Percentiles rank a stretch among this genome's conserved stretches.
phyloP scores from a whole-genome alignment of 2,888 invertebrate genomes.

The Pyrgus malvae region DNA sequence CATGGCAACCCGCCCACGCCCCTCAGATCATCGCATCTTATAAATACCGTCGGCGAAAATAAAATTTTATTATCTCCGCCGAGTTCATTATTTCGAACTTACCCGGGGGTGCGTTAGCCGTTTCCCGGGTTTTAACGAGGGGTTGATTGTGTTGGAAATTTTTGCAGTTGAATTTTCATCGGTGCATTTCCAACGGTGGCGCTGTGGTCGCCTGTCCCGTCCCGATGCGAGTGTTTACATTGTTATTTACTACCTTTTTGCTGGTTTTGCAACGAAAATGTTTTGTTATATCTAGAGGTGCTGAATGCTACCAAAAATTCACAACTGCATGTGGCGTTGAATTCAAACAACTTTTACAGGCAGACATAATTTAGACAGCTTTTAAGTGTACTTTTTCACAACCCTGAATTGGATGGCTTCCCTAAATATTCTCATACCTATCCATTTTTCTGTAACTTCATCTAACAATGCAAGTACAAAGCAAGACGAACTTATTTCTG shows the following conservation, averaged over 20 bases:
- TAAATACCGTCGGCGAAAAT: constrained; percentile 70
- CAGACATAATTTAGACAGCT: too few relatives aligned
- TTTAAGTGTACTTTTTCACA: too few relatives aligned
- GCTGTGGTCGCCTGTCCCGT: constrained; percentile 11
- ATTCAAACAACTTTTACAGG: too few relatives aligned
- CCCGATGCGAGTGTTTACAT: constrained; percentile 20
- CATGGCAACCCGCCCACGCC: constrained; percentile 71
- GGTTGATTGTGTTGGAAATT: constrained; percentile 43
- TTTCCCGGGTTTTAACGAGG: constrained; percentile 58
- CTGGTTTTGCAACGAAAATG: background rate
- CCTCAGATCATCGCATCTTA: constrained; percentile 70
- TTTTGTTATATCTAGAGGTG: background rate
- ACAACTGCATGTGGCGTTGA: too few relatives aligned
- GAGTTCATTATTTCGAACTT: constrained; percentile 72
- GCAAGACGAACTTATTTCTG: too few relatives aligned
- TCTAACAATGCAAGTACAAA: too few relatives aligned
- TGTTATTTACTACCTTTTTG: constrained; percentile 10
- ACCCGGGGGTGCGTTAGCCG: constrained; percentile 48
- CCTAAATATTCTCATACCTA: too few relatives aligned
- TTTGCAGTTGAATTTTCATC: constrained; percentile 36
- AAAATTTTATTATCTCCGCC: constrained; percentile 70
- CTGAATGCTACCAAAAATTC: too few relatives aligned
- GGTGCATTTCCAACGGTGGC: constrained; percentile 42
- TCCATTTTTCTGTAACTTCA: too few relatives aligned
- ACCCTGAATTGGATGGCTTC: too few relatives aligned